Base-by-base conservation (phyloP, 1,140 invertebrate genomes). In the Achroia grisella region DNA sequence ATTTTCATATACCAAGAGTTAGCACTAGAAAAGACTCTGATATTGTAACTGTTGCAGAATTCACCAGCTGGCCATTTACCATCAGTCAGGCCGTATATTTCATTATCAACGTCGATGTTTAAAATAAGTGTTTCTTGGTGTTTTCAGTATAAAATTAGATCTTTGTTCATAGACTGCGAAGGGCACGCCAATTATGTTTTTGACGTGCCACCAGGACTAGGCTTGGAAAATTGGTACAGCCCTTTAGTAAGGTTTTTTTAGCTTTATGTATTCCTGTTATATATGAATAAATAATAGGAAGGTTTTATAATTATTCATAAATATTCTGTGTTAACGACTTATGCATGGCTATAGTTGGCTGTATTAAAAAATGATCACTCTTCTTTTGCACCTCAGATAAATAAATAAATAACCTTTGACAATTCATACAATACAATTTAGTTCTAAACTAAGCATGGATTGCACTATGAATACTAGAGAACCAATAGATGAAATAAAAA, bases 181-280 rank as follows among this genome's bases (percentile, higher is more conserved):
- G 41, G 41, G 41, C 31, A 43, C 14, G 30, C 41, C 41, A 43
- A 43, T 43, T 43, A 43, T 43, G 41, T 43, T 43, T 43, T 43
- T 43, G 41, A 43, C 41, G 41, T 33, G 32, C 41, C 13, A 31
- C 10, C 17, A 23, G 17, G 2, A 6, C 17, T 23, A 23, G 14
- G 29, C 3, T 23, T 15, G 15, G 28, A 10, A 43, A 32, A 43
- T 43, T 43, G 41, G 31, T 34, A 43, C 34, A 35, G 41, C 41
- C 17, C 14, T 35, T 23, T 43, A 27, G 12, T 34, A 43, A 10
- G 41, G 32, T 31, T 43, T 39, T 13, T 9, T n/a, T n/a, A n/a
- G 14, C n/a, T 23, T 15, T 32, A 39, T 46, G n/a, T 31, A 36
- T 17, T 23, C 17, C 6, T 23, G 6, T 23, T 29, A 23, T 32